A percentile compares a stretch with the other conserved stretches of the same genome.
Conservation (phyloP, 2,888 invertebrate species). For the Chrysomela aeneicollis region DNA sequence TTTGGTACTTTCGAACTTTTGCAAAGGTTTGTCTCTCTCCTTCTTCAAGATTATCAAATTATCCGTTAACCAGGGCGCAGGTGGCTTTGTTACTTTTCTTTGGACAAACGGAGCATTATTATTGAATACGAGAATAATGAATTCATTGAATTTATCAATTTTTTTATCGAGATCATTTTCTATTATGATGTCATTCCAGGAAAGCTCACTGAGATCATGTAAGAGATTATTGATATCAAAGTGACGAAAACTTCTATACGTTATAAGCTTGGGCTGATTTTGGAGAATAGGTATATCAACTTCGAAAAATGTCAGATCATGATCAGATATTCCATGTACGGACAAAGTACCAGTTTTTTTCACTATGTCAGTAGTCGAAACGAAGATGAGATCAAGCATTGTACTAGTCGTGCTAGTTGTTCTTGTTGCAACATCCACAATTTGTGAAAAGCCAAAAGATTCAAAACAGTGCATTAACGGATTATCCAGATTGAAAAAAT, state of each 20-base stretch:
- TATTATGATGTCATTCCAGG: not conserved
- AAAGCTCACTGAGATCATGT: not conserved
- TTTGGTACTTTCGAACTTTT: too few species aligned
- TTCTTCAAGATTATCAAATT: too few species aligned
- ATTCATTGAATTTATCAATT: too few species aligned
- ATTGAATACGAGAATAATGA: too few species aligned
- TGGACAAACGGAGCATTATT: too few species aligned
- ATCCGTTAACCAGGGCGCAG: too few species aligned
- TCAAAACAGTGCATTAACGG: slow-evolving; percentile 22
- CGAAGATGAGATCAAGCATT: slow-evolving; percentile 26
- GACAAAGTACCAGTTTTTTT: slow-evolving; percentile 10
- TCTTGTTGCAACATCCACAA: slow-evolving; percentile 26
- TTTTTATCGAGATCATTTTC: slow-evolving; percentile 9
- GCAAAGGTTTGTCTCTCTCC: too few species aligned
- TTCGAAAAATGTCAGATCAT: not conserved
- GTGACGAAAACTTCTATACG: not conserved
- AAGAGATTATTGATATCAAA: slow-evolving; percentile 5
- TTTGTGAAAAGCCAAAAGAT: slow-evolving; percentile 13
- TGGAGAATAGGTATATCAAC: not conserved
- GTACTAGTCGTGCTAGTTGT: slow-evolving; percentile 19
- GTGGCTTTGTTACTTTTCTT: too few species aligned
- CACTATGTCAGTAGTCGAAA: slow-evolving; percentile 16
- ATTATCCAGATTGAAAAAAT: slow-evolving; percentile 25
- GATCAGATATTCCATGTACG: slow-evolving; percentile 20
- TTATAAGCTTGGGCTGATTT: not conserved